Evolutionary conservation across 2,797 vertebrate species (phyloP), one percentile per base, ranked within the genome.

Genomic region (Siniperca undulata): DNA sequence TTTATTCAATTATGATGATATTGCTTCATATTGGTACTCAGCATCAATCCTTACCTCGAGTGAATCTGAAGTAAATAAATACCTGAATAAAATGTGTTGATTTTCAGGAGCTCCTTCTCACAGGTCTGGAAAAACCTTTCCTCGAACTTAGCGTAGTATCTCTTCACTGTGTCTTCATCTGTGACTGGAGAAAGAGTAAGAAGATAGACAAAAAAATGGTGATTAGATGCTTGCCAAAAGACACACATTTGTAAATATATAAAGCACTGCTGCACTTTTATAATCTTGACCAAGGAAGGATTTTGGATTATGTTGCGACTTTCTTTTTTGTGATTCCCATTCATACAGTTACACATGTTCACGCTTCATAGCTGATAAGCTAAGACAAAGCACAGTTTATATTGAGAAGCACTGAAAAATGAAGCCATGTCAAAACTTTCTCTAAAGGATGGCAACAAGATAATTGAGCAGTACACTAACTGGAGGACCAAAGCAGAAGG

Each of bases 21-120:
- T 67, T 58, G 70, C 20, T 61, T 69, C 19, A n/a, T 38, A 17
- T 34, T 80, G 56, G 12, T 61, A 36, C 36, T 56, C 13, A 50
- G 2, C 0, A 16, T 52, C 19, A 59, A 7, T 30, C 7, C 3
- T 16, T 24, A 19, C 10, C 42, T 58, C 7, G 5, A 27, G 55
- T 13, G 8, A 3, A 22, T 61, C 2, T 8, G 0, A 48, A 65
- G 20, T 56, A 3, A 75, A 81, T 44, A 81, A 80, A 95, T 95
- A 99, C 98, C 98, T 97, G 98, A 99, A 95, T 99, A 99, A 95
- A 99, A 99, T 20, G 98, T 99, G 95, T 99, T 99, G 95, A 99
- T 99, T 96, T 99, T 99, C 96, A 98, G 96, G 92, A 99, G 98
- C 94, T 99, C 98, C 89, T 99, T 99, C 94, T 99, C 98, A 83